These are phyloP conservation scores for Lampropteryx suffumata DNA, from an alignment of 2,888 invertebrate genomes.

Conservation along the genomic window DNA sequence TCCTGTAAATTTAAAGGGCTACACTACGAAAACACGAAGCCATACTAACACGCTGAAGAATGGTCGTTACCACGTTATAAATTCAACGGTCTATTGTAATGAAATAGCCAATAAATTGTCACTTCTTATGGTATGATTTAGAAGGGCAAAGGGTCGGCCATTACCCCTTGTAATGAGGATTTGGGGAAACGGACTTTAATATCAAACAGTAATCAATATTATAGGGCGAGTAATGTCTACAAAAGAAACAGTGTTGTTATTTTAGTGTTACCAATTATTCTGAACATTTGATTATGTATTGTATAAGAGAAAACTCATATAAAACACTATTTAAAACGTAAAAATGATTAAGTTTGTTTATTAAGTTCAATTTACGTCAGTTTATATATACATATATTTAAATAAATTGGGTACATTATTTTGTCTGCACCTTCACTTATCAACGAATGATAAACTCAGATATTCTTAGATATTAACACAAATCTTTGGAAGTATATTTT, in stretches of 20 bases:
- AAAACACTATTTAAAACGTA: too few species aligned
- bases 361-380: too few species aligned
- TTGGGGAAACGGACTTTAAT: constrained; percentile 26
- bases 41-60: constrained; percentile 46
- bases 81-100: constrained; percentile 68
- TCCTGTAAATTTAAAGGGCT: constrained; percentile 43
- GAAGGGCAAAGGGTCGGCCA: constrained; percentile 47
- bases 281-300: too few species aligned
- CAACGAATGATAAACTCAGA: too few species aligned
- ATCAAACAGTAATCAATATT: too few species aligned
- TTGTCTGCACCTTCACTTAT: too few species aligned
- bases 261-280: too few species aligned
- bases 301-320: too few species aligned
- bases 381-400: too few species aligned
- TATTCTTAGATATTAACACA: too few species aligned
- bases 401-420: too few species aligned
- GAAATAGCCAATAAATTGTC: constrained; percentile 78
- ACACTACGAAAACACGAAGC: constrained; percentile 51
- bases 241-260: background rate
- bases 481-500: background rate
- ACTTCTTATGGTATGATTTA: constrained; percentile 43
- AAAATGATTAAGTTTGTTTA: too few species aligned
- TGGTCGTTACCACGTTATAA: constrained; percentile 75
- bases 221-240: constrained; percentile 16
- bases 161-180: constrained; percentile 49